Base-by-base conservation (phyloP, 2,113 vertebrate species). In the Ia io region DNA sequence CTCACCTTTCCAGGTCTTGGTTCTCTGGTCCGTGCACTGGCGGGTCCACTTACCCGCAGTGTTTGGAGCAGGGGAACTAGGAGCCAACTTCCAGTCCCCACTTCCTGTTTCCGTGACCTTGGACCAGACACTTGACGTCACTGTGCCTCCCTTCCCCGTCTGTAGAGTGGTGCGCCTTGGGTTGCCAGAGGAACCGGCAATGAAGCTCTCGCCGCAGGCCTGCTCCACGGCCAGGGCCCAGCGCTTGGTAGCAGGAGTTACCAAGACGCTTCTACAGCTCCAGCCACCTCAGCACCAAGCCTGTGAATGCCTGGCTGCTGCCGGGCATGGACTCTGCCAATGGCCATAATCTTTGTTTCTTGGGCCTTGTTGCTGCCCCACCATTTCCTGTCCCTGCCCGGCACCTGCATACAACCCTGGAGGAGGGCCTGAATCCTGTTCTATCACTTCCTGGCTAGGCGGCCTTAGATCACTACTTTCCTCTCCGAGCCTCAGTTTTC, bases 41-140 rank as follows among this genome's bases (percentile, higher is more conserved):
- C 0, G 0, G 12, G 5, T 40, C 37, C 13, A 23, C 30, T 30
- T 40, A 56, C 14, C 16, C 17, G 1, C 0, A 1, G n/a, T 1
- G 17, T 74, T n/a, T 67, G 28, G 35, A 74, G 40, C 44, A 16
- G 40, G 20, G 18, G 9, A 28, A 3, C 23, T 1, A 2, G 17
- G 44, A 1, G 5, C 18, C 6, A 0, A 30, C 22, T 16, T 47
- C 47, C 59, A 44, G 47, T 30, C 56, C 47, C 49, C 47, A 12
- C 17, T 20, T 65, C 84, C 61, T 73, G 22, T 79, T 71, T 59
- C 56, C 35, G 35, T 71, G 61, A 74, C 65, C 67, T 86, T 70
- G 73, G 44, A 47, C 18, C 49, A 88, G 61, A 42, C 11, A 0
- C 18, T 40, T 47, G 0, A 1, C 35, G 8, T 9, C 44, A 8